Evolutionary conservation across 2,888 invertebrate species (phyloP).

Genomic region (Lacanobia oleracea): DNA sequence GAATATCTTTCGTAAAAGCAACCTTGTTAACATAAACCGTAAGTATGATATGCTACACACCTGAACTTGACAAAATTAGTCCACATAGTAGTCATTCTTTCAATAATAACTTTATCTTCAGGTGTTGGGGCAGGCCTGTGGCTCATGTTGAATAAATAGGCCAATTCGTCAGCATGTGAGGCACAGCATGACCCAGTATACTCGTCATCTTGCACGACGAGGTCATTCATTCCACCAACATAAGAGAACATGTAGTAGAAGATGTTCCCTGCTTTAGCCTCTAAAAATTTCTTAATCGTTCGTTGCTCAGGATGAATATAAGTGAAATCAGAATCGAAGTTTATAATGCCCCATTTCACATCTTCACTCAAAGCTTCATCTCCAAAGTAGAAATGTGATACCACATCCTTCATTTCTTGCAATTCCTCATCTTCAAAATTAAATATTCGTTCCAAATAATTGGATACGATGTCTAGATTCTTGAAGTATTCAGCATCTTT

Average conservation of each 20-base stretch:
- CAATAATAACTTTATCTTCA: constrained; percentile 74
- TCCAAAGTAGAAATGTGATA: constrained; percentile 76
- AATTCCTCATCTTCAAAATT: constrained; percentile 60
- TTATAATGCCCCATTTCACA: constrained; percentile 61
- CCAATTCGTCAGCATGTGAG: constrained; percentile 76
- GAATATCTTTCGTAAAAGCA: neutral
- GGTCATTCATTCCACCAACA: constrained; percentile 54
- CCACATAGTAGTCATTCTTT: constrained; percentile 82
- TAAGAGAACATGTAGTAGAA: constrained; percentile 79
- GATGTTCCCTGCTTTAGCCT: constrained; percentile 66
- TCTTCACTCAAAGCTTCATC: constrained; percentile 67
- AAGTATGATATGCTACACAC: constrained; percentile 65
- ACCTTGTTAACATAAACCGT: neutral
- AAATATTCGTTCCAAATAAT: constrained; percentile 60
- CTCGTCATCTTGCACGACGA: constrained; percentile 61
- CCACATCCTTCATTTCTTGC: constrained; percentile 61
- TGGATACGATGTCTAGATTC: constrained; percentile 61
- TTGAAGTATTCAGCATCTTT: constrained; percentile 61
- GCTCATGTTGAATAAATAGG: constrained; percentile 75
- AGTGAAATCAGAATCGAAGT: constrained; percentile 76
- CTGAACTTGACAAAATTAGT: constrained; percentile 82
- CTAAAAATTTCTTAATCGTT: constrained; percentile 70
- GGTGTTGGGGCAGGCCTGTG: constrained; percentile 49
- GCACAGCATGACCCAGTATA: constrained; percentile 59
- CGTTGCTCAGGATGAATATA: constrained; percentile 74